Evolutionary conservation across 2,113 vertebrate species (phyloP).

Genomic region (Manacus vitellinus): DNA sequence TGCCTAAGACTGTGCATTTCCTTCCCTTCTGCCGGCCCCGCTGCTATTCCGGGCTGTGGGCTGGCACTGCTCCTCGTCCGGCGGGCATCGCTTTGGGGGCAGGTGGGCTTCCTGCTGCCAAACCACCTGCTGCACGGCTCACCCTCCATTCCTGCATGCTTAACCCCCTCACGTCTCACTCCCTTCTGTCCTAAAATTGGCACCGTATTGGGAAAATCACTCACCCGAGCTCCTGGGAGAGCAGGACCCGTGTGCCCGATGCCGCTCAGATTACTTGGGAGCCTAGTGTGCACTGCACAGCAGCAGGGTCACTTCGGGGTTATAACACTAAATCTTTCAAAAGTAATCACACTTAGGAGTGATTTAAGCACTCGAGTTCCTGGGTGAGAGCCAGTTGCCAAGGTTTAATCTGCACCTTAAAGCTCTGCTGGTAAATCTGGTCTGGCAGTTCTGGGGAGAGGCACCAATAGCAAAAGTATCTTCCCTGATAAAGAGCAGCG

Average conservation of each 20-base stretch:
- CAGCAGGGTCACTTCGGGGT: not conserved
- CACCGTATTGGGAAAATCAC: accelerated
- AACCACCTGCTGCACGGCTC: not conserved
- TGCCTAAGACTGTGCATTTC: not conserved
- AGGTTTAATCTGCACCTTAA: not conserved
- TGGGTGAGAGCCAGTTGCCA: not conserved
- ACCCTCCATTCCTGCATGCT: not conserved
- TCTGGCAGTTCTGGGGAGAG: not conserved
- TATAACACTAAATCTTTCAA: not conserved
- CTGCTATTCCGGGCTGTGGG: not conserved
- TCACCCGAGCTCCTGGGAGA: not conserved
- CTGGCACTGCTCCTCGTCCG: not conserved
- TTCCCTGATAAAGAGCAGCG: not conserved
- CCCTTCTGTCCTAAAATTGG: not conserved
- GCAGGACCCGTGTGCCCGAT: accelerated
- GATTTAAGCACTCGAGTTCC: not conserved
- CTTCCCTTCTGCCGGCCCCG: not conserved
- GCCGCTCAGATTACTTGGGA: accelerated
- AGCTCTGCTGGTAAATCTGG: not conserved
- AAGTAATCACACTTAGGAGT: not conserved
- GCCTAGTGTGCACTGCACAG: accelerated
- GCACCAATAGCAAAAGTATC: accelerated
- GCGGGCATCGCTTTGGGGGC: not conserved
- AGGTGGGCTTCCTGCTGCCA: not conserved
- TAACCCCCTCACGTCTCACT: not conserved